These are phyloP conservation scores for Apamea monoglypha DNA, from an alignment of 2,888 invertebrate genomes.

Conservation along the genomic window DNA sequence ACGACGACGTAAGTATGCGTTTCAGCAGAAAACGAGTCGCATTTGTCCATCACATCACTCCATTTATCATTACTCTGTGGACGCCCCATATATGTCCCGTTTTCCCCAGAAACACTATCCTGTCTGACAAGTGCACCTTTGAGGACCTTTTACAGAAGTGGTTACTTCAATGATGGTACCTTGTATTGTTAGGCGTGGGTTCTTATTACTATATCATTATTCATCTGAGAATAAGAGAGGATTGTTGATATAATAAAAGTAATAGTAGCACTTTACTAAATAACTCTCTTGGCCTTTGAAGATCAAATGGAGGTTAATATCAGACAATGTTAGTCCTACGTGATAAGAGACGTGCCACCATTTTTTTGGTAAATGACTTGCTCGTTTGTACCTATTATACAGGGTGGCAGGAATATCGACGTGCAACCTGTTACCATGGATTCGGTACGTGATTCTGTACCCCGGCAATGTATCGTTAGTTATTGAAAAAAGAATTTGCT, in stretches of 20 bases:
- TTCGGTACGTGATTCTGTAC: neutral
- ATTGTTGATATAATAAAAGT: neutral
- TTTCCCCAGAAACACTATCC: slow-evolving; percentile 17
- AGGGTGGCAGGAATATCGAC: neutral
- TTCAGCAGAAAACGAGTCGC: neutral
- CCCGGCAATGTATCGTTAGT: neutral
- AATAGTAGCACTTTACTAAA: slow-evolving; percentile 18
- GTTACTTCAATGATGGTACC: slow-evolving; percentile 7
- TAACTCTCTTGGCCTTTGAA: slow-evolving; percentile 5
- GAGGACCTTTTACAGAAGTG: slow-evolving; percentile 22
- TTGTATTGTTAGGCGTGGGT: neutral
- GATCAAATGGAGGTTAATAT: neutral
- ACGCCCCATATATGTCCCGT: neutral
- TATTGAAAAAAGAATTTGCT: neutral
- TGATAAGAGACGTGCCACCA: neutral
- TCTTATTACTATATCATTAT: neutral
- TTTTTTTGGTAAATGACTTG: neutral
- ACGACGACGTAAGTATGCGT: neutral
- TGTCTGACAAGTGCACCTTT: slow-evolving; percentile 34
- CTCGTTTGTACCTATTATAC: neutral
- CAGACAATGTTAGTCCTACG: neutral
- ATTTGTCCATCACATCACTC: neutral
- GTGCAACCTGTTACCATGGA: neutral
- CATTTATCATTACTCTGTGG: slow-evolving; percentile 15
- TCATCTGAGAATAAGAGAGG: neutral